phyloP scores from a whole-genome alignment of 2,113 vertebrate genomes.

The Trinectes maculatus region DNA sequence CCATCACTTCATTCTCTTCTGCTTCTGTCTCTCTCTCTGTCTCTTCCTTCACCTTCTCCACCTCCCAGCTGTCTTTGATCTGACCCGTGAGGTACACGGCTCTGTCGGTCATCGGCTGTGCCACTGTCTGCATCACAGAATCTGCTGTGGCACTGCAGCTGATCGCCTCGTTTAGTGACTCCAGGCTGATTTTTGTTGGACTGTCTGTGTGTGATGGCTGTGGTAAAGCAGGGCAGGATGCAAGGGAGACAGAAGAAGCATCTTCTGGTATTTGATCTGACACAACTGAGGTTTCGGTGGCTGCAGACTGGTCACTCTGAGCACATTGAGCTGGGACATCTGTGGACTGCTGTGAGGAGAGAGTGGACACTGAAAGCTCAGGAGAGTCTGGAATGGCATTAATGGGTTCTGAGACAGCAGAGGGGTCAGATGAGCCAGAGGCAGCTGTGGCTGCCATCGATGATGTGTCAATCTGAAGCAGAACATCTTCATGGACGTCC shows the following conservation, averaged over 20 bases:
- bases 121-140: neutral
- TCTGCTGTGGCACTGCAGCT: neutral
- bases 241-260: neutral
- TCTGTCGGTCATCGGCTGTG: constrained; percentile 51
- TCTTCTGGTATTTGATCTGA: constrained; percentile 23
- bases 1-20: neutral
- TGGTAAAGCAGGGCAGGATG: neutral
- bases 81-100: constrained; percentile 64
- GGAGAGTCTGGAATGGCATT: neutral
- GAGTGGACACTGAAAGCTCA: neutral
- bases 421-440: neutral
- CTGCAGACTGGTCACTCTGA: constrained; percentile 2
- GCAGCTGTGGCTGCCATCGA: neutral
- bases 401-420: neutral
- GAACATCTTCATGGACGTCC: constrained; percentile 6
- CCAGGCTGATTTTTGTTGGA: constrained; percentile 42
- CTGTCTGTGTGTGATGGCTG: neutral
- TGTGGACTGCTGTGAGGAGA: neutral
- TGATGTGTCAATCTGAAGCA: neutral
- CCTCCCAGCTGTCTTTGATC: constrained; percentile 55
- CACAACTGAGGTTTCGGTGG: neutral
- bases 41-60: constrained; percentile 33
- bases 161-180: constrained; percentile 41
- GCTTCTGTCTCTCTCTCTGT: constrained; percentile 7
- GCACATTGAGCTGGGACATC: neutral